Evolutionary conservation across 2,888 invertebrate species (phyloP).

Genomic region (Sarcophaga carnaria): DNA sequence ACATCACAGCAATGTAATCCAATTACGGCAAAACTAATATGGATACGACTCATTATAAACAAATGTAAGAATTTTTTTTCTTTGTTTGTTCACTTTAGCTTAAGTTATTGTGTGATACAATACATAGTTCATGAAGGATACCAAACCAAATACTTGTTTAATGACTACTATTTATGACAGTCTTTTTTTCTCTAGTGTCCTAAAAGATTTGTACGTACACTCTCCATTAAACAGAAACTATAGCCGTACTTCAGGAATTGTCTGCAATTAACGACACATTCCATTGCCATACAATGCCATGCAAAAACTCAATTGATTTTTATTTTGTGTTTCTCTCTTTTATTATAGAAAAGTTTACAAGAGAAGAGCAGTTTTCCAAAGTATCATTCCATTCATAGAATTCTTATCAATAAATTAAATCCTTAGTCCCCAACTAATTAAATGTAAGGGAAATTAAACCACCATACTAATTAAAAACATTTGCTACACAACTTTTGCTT

Average conservation of each 20-base stretch:
- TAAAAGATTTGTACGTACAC: too few relatives aligned
- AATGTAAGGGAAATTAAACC: constrained; percentile 31
- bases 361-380: neutral
- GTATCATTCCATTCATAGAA: neutral
- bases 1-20: too few relatives aligned
- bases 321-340: neutral
- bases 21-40: too few relatives aligned
- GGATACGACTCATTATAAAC: too few relatives aligned
- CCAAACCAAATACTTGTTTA: too few relatives aligned
- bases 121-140: too few relatives aligned
- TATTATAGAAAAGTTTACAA: neutral
- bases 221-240: neutral
- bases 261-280: neutral
- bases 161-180: too few relatives aligned
- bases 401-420: constrained; percentile 13
- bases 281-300: neutral
- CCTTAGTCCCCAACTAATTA: constrained; percentile 26
- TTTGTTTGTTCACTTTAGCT: too few relatives aligned
- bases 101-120: too few relatives aligned
- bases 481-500: constrained; percentile 28
- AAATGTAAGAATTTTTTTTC: too few relatives aligned
- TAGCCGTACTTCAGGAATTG: neutral
- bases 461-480: constrained; percentile 63
- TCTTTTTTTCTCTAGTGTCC: too few relatives aligned
- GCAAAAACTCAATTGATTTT: neutral